Evolutionary conservation across 2,888 invertebrate species (phyloP), one percentile per base, ranked within the genome.

Genomic region (Heteromyza rotundicornis): DNA sequence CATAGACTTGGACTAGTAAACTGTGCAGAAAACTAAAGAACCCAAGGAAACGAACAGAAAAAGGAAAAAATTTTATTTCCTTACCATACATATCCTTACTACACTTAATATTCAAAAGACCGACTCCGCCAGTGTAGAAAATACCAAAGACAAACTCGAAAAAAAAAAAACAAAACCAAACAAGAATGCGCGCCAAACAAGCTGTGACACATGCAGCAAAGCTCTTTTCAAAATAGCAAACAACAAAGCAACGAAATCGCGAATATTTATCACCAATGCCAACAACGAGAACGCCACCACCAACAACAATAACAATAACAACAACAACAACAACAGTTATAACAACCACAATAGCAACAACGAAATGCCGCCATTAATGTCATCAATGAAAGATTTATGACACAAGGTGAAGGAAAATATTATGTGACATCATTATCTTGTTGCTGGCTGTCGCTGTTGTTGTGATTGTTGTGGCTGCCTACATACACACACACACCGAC

Each of bases 371-470:
- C 66, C 65, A 68, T 69, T 68, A 69, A 67, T 70, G 72, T 70
- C 71, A 70, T 71, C 70, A 71, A 75, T 75, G 74, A 68, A 68
- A 72, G 75, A 75, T 75, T 74, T 75, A 75, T 74, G 74, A 74
- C 70, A 63, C 35, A 72, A 74, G 74, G 72, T 70, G 72, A 71
- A 71, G 69, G 70, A 65, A 65, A 62, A 67, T 68, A 68, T 66
- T 67, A 70, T 68, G 67, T 68, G 66, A 70, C 68, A 68, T 69
- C 67, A 68, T 71, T 69, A 68, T 71, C 63, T 68, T 53, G 27
- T 53, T 53, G n/a, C 27, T 32, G 16, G 49, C 20, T 65, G 62
- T 67, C 65, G 65, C 20, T 47, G 20, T 47, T 47, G 47, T 47
- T 47, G 47, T 47, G 2, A 19, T 20, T 47, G 47, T 14, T 47